Base-by-base conservation (phyloP, 2,888 invertebrate genomes). In the Diachrysia chrysitis region DNA sequence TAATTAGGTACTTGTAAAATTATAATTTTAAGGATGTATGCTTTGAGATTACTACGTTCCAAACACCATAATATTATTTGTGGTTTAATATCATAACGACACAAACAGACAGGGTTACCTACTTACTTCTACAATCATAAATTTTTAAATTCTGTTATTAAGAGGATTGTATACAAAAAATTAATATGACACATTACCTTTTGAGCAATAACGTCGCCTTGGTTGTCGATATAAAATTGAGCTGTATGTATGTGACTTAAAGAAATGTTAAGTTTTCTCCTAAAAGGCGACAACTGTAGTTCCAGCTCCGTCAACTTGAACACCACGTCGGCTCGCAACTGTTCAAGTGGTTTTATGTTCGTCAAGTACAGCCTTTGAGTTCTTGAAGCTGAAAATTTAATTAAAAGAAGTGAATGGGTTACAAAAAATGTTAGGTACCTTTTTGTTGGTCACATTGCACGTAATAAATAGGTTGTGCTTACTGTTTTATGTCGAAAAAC, bases 251-350 rank as follows among this genome's bases (percentile, higher is more conserved):
- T 96, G 85, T 97, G 97, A 66, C 96, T 96, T 7, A 97, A 92
- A 0, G 97, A 97, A 80, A 97, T 97, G 88, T 98, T 97, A 6
- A 96, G 94, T 91, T 97, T 97, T 71, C 96, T 96, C 74, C 97
- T 96, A 83, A 98, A 96, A 0, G 98, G 97, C 81, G 96, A 95
- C 78, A 97, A 88, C 82, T 97, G 96, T 9, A 98, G 93, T 84
- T 98, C 98, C 58, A 98, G 86, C 37, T 97, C 97, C 0, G 98
- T 97, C 80, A 98, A 90, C 86, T 97, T 97, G 89, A 97, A 98
- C 6, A 98, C 96, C 66, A 98, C 95, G 73, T 97, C 96, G 63
- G 97, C 97, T 88, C 97, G 96, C 60, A 97, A 88, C 83, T 97
- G 96, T 88, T 97, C 97, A 80, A 98, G 88, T 5, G 97, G 97